phyloP scores from a whole-genome alignment of 92 coral and sea anemone species.

The Chrysogorgia sp. region DNA sequence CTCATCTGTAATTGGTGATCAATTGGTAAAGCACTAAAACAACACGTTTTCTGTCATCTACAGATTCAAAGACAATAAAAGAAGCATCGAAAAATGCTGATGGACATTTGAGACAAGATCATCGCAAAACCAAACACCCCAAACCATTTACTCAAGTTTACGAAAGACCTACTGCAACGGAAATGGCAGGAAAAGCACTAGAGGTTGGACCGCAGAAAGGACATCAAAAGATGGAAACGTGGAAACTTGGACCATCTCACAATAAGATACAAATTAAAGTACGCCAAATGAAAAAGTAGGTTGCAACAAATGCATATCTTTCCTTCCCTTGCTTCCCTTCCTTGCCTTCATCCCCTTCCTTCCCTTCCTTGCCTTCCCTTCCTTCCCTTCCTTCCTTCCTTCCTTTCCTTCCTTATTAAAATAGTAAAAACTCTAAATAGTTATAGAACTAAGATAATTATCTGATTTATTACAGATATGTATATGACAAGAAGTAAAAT shows the following conservation, averaged over 20 bases:
- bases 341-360: not conserved
- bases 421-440: too few relatives aligned
- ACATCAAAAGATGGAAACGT: slow-evolving; percentile 7
- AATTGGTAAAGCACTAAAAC: not conserved
- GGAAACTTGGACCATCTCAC: slow-evolving; percentile 33
- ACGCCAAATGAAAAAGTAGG: slow-evolving; percentile 5
- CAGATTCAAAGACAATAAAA: not conserved
- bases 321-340: not conserved
- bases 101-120: not conserved
- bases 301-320: not conserved
- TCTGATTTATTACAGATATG: too few relatives aligned
- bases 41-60: not conserved
- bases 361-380: not conserved
- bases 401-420: not conserved
- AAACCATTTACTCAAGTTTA: not conserved
- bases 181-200: slow-evolving; percentile 12
- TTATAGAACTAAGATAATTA: too few relatives aligned
- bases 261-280: slow-evolving; percentile 6
- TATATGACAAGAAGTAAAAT: not conserved
- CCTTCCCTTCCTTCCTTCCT: not conserved
- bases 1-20: not conserved
- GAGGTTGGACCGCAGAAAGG: not conserved
- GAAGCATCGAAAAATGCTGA: not conserved
- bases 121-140: not conserved
- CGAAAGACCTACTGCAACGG: not conserved